Evolutionary conservation across 1,140 invertebrate genomes (phyloP).

Genomic region (Camponotus floridanus): DNA sequence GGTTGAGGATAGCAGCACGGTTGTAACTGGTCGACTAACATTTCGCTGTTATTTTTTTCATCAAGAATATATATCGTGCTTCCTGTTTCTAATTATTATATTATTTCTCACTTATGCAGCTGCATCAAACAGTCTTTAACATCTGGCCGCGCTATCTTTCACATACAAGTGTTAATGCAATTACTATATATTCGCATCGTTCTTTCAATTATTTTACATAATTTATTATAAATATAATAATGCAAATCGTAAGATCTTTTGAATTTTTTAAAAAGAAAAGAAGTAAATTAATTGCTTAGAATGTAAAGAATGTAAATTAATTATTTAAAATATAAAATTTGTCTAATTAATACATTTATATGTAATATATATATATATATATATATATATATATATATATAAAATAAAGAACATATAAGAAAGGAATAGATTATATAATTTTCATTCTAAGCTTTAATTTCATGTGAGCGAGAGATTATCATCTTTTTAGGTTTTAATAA

Average conservation of each 20-base stretch:
- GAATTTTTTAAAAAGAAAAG: neutral
- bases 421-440: neutral
- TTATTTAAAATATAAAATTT: neutral
- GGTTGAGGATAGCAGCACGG: neutral
- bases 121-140: neutral
- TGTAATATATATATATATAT: neutral
- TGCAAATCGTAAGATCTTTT: neutral
- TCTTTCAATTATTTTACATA: neutral
- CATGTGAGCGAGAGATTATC: neutral
- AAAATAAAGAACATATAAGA: neutral
- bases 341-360: neutral
- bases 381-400: no score
- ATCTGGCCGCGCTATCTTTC: neutral
- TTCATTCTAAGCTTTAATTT: neutral
- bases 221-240: neutral
- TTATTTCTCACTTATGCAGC: neutral
- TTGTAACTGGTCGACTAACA: conserved; percentile 4
- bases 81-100: neutral
- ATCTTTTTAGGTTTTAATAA: conserved; percentile 3
- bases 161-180: neutral
- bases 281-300: neutral
- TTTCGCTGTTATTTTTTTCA: conserved; percentile 1
- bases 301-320: neutral
- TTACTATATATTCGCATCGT: neutral
- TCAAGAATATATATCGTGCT: neutral